Evolutionary conservation across 1,140 invertebrate species (phyloP).

Genomic region (Carcinoscorpius rotundicauda): DNA sequence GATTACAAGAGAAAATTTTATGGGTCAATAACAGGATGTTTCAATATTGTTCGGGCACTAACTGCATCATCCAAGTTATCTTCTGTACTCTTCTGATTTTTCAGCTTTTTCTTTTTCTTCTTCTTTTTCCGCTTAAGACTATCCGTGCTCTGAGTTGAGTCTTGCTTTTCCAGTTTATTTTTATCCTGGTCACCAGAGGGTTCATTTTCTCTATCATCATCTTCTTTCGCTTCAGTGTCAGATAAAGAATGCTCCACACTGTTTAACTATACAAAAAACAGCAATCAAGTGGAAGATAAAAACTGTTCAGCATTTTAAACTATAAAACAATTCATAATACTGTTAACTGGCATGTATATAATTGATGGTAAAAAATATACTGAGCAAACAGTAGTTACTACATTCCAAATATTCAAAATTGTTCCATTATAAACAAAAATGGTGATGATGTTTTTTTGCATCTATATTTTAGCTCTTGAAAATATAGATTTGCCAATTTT

Average conservation of each 20-base stretch:
- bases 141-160: conserved; percentile 22
- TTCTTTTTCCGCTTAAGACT: conserved; percentile 31
- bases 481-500: no score
- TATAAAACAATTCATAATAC: no score
- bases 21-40: no score
- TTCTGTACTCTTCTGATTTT: conserved; percentile 43
- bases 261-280: conserved; percentile 21
- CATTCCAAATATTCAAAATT: no score
- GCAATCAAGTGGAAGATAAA: neutral
- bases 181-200: conserved; percentile 40
- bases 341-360: no score
- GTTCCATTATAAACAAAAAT: no score
- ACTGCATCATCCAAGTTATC: conserved; percentile 42
- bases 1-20: neutral
- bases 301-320: no score
- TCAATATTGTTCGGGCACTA: neutral
- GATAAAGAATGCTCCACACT: conserved; percentile 41
- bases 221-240: conserved; percentile 55
- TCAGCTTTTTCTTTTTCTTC: conserved; percentile 46
- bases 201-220: conserved; percentile 49
- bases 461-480: no score
- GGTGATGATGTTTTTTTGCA: no score
- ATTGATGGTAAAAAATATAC: no score
- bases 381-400: no score
- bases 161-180: conserved; percentile 29